Evolutionary conservation across 2,113 vertebrate species (phyloP).

Genomic region (Rhombomys opimus): DNA sequence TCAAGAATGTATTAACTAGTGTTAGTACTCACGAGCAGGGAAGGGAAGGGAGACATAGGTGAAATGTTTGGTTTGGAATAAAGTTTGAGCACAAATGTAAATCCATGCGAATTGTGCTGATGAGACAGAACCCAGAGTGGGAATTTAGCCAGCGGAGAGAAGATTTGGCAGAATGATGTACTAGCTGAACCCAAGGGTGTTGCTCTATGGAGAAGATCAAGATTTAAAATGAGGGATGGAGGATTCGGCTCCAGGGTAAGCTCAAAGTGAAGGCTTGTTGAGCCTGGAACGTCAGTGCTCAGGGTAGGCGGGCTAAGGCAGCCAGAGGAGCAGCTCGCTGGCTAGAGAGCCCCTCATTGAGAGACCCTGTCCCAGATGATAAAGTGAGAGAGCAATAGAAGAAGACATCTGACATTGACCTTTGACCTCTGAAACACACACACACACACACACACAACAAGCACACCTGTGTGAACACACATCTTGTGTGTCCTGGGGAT

Average conservation of each 20-base stretch:
- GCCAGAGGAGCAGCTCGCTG: neutral
- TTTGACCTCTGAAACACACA: neutral
- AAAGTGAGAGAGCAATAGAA: neutral
- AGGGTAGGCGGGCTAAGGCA: neutral
- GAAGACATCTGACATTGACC: neutral
- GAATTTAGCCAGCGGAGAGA: neutral
- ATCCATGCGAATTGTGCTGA: neutral
- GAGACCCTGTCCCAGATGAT: neutral
- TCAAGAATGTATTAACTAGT: neutral
- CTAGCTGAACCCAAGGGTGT: neutral
- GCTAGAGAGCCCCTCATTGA: neutral
- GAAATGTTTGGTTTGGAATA: neutral
- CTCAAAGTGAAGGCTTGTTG: neutral
- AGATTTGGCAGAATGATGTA: neutral
- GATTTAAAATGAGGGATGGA: neutral
- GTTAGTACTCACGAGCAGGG: neutral
- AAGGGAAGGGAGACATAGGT: neutral
- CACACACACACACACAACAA: neutral
- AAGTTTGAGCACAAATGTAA: neutral
- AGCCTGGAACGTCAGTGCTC: neutral
- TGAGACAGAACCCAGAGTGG: neutral
- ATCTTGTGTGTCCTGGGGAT: neutral
- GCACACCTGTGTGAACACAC: neutral
- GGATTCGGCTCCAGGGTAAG: neutral
- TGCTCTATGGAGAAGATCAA: neutral